Conservation (phyloP, 2,888 invertebrate genomes). For the Acholoe squamosa region DNA sequence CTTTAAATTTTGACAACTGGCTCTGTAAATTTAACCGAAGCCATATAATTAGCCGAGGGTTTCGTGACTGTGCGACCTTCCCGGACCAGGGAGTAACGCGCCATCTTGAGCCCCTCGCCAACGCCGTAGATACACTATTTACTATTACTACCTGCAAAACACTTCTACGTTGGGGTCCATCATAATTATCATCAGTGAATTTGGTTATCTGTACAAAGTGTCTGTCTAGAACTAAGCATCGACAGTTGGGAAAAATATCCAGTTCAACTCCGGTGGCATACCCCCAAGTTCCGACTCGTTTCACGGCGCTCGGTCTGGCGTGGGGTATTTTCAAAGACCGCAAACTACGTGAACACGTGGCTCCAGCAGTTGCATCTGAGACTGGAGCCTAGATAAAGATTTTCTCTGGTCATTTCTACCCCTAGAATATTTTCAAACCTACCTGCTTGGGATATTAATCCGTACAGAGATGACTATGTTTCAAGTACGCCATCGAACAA, state of each 20-base stretch:
- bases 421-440: slow-evolving; percentile 70
- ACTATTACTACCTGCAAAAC: not conserved
- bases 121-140: slow-evolving; percentile 29
- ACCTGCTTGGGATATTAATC: slow-evolving; percentile 84
- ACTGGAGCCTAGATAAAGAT: not conserved
- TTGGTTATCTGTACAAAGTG: not conserved
- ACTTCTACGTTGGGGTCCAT: not conserved
- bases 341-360: slow-evolving; percentile 30
- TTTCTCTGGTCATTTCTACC: not conserved
- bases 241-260: not conserved
- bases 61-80: slow-evolving; percentile 56
- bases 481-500: slow-evolving; percentile 94
- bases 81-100: slow-evolving; percentile 44
- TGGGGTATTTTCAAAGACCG: slow-evolving; percentile 63
- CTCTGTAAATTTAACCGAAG: not conserved
- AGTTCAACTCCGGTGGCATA: slow-evolving; percentile 39
- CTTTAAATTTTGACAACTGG: not conserved
- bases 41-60: slow-evolving; percentile 58
- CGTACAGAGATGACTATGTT: slow-evolving; percentile 84
- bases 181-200: no score
- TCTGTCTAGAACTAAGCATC: slow-evolving; percentile 7
- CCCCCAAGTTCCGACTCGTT: slow-evolving; percentile 62
- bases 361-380: not conserved
- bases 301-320: slow-evolving; percentile 62
- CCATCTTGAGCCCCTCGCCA: slow-evolving; percentile 63